A percentile compares a stretch with the other conserved stretches of the same genome.
Evolutionary conservation across 2,888 invertebrate genomes (phyloP).

Genomic region (Dichetophora obliterata): DNA sequence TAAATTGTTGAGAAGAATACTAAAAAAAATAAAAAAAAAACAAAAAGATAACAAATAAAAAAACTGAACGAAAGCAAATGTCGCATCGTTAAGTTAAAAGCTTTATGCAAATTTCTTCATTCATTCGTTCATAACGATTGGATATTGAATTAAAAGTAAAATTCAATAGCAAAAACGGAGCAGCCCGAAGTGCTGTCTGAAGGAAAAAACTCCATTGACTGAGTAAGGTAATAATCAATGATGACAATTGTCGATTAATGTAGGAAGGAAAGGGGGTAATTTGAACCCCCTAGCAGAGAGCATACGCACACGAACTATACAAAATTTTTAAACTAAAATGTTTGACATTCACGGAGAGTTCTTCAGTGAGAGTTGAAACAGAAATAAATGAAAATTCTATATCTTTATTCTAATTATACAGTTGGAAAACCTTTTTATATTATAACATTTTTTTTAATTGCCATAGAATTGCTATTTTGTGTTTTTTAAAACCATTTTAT

Average conservation of each 20-base stretch:
- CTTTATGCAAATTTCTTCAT: slow-evolving; percentile 54
- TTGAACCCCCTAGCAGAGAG: not conserved
- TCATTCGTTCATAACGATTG: slow-evolving; percentile 41
- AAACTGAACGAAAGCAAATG: slow-evolving; percentile 49
- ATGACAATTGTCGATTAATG: slow-evolving; percentile 28
- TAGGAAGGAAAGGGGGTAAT: not conserved
- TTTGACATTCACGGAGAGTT: no score
- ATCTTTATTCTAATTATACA: no score
- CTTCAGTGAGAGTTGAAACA: no score
- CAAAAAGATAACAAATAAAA: slow-evolving; percentile 6
- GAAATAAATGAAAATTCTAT: no score
- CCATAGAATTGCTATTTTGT: no score
- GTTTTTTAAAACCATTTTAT: no score
- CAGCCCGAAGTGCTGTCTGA: not conserved
- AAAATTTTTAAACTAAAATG: no score
- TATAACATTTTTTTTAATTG: no score
- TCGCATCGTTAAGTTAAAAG: slow-evolving; percentile 55
- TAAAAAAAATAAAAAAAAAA: not conserved
- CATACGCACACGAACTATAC: no score
- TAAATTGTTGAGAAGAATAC: slow-evolving; percentile 46
- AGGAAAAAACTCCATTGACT: not conserved
- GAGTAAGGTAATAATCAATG: slow-evolving; percentile 30
- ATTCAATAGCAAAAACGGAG: slow-evolving; percentile 25
- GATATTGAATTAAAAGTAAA: slow-evolving; percentile 43
- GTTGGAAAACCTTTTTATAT: no score